Base-by-base conservation (phyloP, 1,140 invertebrate genomes). In the Hydropsyche tenuis region DNA sequence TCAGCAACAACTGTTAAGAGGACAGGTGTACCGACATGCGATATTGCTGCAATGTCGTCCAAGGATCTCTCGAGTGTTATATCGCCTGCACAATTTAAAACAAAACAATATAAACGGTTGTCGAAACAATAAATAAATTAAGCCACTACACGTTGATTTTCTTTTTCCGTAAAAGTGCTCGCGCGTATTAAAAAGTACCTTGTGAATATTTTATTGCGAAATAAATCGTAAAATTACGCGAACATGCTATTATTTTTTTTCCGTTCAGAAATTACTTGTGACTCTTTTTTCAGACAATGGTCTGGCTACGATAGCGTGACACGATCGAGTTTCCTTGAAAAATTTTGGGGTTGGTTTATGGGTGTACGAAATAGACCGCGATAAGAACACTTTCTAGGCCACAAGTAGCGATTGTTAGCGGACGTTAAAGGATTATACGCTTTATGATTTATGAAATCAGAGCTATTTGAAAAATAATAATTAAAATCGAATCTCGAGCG, bases 1-100 rank as follows among this genome's bases (percentile, higher is more conserved):
- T 95, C 93, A 12, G 94, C 94, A 23, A 94, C 89, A 20, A 96
- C 90, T 2, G 90, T 93, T 43, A 96, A 85, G 42, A 94, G 85
- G 51, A 96, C 90, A 11, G 94, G 94, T 70, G 93, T 89, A 46
- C 91, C 90, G 14, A 89, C 87, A 78, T 92, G 89, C 20, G 90
- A 91, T 77, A 94, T 92, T 69, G 90, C 87, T 42, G 89, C 88
- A 74, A 96, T 88, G 76, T 95, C 92, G 73, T 91, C 88, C 25
- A 95, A 81, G 1, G 93, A 90, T 69, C 89, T 87, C 42, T 89
- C 88, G 27, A 95, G 82, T 66, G 86, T 89, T 69, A 95, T 89
- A 83, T 93, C 91, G 79, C 93, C 93, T 93, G 82, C 12, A 85
- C 80, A 22, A 42, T 27, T 14, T 27, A n/a, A n/a, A n/a, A n/a